Conservation (phyloP, 2,797 vertebrate genomes). For the Sebastes cheni region DNA sequence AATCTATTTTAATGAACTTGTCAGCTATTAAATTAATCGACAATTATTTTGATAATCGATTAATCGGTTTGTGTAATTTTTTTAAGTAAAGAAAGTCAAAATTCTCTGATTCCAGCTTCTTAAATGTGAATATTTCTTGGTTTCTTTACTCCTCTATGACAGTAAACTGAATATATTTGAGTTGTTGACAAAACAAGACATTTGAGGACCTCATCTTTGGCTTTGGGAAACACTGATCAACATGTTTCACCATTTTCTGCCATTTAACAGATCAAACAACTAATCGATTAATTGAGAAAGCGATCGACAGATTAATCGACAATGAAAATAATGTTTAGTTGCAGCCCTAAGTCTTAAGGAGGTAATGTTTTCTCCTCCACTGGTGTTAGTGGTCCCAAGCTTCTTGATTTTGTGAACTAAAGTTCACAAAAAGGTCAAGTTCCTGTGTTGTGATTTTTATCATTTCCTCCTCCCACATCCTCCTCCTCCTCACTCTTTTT, state of each 20-base stretch:
- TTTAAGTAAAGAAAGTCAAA: no score
- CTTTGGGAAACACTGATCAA: no score
- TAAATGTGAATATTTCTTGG: no score
- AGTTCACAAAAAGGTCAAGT: constrained; percentile 76
- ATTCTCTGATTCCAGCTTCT: no score
- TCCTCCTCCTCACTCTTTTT: constrained; percentile 12
- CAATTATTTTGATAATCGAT: no score
- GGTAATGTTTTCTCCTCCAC: neutral
- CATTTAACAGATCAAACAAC: neutral
- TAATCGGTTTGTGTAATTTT: no score
- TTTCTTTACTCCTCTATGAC: no score
- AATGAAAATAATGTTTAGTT: neutral
- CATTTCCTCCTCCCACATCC: constrained; percentile 50
- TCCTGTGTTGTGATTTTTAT: constrained; percentile 61
- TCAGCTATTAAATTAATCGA: no score
- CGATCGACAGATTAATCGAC: neutral
- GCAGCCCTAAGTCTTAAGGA: neutral
- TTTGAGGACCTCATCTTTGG: no score
- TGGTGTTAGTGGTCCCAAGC: constrained; percentile 2
- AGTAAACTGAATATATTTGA: no score
- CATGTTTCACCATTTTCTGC: no score
- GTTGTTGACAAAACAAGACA: no score
- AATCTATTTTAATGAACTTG: neutral
- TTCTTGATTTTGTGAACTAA: constrained; percentile 11
- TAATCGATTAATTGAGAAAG: neutral